Evolutionary conservation across 2,113 vertebrate species (phyloP).

Genomic region (Theristicus caerulescens): DNA sequence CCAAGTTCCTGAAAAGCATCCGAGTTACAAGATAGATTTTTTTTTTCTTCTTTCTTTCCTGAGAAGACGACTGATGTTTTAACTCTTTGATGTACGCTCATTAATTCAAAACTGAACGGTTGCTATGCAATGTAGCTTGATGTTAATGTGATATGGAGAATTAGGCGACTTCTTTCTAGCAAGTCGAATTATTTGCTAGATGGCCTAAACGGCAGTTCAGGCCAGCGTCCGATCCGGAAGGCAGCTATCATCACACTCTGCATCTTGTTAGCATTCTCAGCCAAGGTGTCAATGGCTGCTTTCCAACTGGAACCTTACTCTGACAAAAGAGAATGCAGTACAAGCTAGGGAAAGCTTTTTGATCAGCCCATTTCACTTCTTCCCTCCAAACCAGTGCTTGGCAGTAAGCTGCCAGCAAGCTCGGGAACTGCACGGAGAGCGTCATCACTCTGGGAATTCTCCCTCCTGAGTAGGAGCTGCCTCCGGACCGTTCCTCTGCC

Average conservation of each 20-base stretch:
- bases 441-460: not conserved
- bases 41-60: not conserved
- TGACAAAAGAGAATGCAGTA: not conserved
- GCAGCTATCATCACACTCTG: not conserved
- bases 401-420: not conserved
- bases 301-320: constrained; percentile 25
- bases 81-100: not conserved
- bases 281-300: constrained; percentile 40
- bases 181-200: not conserved
- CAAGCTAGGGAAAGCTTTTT: not conserved
- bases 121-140: not conserved
- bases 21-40: not conserved
- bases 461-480: not conserved
- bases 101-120: not conserved
- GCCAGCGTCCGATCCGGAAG: not conserved
- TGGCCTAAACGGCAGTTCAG: not conserved
- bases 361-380: not conserved
- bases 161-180: not conserved
- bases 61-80: not conserved
- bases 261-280: not conserved
- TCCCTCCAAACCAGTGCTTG: not conserved
- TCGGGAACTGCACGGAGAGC: not conserved
- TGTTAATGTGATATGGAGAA: not conserved
- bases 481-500: not conserved
- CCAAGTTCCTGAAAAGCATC: constrained; percentile 72